Conservation (phyloP, 1,140 invertebrate species). For the Drosophila sp. region DNA sequence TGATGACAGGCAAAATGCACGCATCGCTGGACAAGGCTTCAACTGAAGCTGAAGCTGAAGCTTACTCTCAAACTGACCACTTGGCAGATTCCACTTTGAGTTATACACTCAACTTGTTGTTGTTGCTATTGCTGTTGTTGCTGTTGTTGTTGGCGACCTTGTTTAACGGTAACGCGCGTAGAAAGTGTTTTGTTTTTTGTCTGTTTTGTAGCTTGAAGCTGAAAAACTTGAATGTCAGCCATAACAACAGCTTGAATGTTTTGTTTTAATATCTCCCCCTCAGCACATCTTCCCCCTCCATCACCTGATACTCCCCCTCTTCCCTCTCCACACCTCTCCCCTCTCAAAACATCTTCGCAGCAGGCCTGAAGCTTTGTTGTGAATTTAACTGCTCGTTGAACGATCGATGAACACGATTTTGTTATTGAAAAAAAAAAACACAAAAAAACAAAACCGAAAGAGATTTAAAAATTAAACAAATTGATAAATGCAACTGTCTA, state of each 20-base stretch:
- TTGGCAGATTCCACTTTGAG: constrained; percentile 46
- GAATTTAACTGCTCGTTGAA: constrained; percentile 37
- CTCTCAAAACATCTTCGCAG: constrained; percentile 15
- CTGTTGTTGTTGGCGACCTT: constrained; percentile 69
- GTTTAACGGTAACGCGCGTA: constrained; percentile 81
- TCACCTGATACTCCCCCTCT: neutral
- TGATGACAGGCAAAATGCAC: constrained; percentile 53
- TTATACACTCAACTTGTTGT: constrained; percentile 17
- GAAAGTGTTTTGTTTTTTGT: constrained; percentile 76
- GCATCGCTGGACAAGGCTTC: constrained; percentile 38
- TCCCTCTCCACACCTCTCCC: neutral
- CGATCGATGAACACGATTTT: constrained; percentile 48
- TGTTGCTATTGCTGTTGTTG: constrained; percentile 21
- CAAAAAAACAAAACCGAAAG: constrained; percentile 15
- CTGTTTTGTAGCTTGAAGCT: constrained; percentile 28
- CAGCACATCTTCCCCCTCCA: neutral
- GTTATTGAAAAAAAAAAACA: constrained; percentile 26
- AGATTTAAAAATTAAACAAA: constrained; percentile 22
- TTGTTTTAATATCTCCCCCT: constrained; percentile 1
- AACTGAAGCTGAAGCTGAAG: neutral
- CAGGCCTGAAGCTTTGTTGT: constrained; percentile 22
- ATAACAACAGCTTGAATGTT: constrained; percentile 39
- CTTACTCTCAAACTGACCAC: constrained; percentile 36
- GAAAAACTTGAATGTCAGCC: constrained; percentile 65
- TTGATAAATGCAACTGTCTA: neutral